Conservation (phyloP, 2,888 invertebrate genomes). For the Mechanitis messenoides region DNA sequence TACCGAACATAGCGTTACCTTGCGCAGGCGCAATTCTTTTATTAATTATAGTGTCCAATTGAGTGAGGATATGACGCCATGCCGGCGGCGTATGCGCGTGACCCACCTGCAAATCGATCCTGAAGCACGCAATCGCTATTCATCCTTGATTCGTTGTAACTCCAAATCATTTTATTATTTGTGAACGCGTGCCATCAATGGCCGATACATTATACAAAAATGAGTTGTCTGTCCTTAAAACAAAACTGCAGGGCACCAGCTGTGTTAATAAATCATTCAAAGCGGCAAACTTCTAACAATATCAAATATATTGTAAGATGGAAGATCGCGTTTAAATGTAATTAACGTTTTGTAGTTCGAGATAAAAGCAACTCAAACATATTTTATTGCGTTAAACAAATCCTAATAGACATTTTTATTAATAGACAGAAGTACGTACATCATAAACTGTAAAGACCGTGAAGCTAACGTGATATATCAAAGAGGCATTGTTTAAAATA, state of each 20-base stretch:
- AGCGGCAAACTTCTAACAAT: background rate
- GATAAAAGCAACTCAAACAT: background rate
- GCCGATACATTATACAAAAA: constrained; percentile 13
- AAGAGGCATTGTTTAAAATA: constrained; percentile 11
- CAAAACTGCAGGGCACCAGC: constrained; percentile 13
- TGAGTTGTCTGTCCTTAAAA: constrained; percentile 16
- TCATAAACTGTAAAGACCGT: background rate
- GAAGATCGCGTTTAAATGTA: background rate
- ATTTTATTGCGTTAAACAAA: background rate
- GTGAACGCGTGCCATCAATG: constrained; percentile 30
- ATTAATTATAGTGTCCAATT: constrained; percentile 72
- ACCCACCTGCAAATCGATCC: constrained; percentile 64
- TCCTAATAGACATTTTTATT: background rate
- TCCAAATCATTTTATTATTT: constrained; percentile 51
- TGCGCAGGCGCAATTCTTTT: constrained; percentile 67
- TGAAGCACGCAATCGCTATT: constrained; percentile 57
- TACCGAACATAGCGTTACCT: constrained; percentile 64
- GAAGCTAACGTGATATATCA: constrained; percentile 9
- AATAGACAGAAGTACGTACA: background rate
- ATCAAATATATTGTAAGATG: background rate
- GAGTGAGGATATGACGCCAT: constrained; percentile 73
- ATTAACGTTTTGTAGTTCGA: background rate
- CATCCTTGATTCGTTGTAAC: constrained; percentile 62
- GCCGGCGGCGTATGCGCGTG: constrained; percentile 61
- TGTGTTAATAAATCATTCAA: background rate